Percentiles rank a stretch among this genome's conserved stretches.
Evolutionary conservation across 2,888 invertebrate species (phyloP).

Genomic region (Pseudoips prasinana): DNA sequence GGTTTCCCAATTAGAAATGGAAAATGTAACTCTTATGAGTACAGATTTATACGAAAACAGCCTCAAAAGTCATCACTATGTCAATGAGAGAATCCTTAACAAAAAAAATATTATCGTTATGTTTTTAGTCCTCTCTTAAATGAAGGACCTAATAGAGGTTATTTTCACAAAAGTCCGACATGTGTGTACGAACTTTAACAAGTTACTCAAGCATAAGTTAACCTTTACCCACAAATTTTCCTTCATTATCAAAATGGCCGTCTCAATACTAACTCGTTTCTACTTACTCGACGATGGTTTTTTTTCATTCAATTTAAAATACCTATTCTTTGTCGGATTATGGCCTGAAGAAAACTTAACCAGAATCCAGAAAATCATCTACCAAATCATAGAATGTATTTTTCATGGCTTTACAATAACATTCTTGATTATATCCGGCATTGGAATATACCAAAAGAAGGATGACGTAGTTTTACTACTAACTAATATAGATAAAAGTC

Average conservation of each 20-base stretch:
- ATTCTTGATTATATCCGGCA: constrained; percentile 43
- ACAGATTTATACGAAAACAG: no score
- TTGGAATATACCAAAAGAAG: constrained; percentile 47
- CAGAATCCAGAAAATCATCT: constrained; percentile 29
- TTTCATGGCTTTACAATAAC: constrained; percentile 40
- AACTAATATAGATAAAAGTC: constrained; percentile 52
- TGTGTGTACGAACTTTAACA: no score
- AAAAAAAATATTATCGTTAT: no score
- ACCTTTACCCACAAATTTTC: constrained; percentile 6
- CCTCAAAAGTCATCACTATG: no score
- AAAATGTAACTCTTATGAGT: no score
- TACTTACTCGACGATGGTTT: constrained; percentile 38
- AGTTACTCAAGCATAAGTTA: no score
- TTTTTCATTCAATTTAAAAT: constrained; percentile 60
- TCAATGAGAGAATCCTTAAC: no score
- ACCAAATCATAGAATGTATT: constrained; percentile 46
- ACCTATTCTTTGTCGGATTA: constrained; percentile 53
- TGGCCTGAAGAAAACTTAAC: constrained; percentile 53
- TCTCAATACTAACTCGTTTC: constrained; percentile 24
- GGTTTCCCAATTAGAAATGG: no score
- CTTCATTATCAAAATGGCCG: constrained; percentile 42
- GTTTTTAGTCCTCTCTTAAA: no score
- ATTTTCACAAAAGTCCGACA: no score
- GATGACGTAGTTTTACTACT: constrained; percentile 42
- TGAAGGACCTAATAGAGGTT: no score